Evolutionary conservation across 2,113 vertebrate species (phyloP), one percentile per base, ranked within the genome.

Genomic region (Dromas ardeola): DNA sequence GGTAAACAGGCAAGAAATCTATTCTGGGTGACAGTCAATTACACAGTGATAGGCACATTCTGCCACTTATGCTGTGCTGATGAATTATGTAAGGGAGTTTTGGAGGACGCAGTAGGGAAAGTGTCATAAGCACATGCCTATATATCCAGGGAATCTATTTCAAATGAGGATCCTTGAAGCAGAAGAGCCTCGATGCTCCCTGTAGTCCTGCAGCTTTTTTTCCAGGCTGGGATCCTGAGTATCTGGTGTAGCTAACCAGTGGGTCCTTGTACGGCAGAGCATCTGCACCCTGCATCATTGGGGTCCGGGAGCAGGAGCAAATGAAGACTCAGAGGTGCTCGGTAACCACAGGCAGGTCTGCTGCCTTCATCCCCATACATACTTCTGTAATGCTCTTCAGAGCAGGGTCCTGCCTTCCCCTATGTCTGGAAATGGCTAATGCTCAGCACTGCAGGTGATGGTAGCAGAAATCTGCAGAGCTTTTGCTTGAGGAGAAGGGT

Each of bases 361-460:
- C 18, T 52, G 69, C 9, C 13, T 84, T 90, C 15, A 27, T 38
- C 9, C 18, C 19, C 8, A 2, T 40, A 18, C 13, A 0, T 27
- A 15, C 21, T 14, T 70, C 15, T 36, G 30, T 32, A 66, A 43
- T 26, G 27, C 25, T 50, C 14, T 79, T 63, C 43, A 73, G 55
- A 62, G 15, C 1, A 0, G 13, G 22, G 7, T 62, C 47, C 40
- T 86, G 27, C 67, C 52, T 80, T 77, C 52, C 15, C 21, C 20
- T 43, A 19, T 27, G 4, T 52, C 70, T 36, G 29, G 27, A 74
- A 81, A 34, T 22, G 9, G 29, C 4, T 14, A 52, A 17, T 30
- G 18, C 30, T 52, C 5, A 5, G 30, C 25, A 16, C 20, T 70
- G 17, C 19, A 38, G 22, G 26, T 3, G 2, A 15, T 0, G 0